These are phyloP conservation scores for Volucella zonaria DNA, from an alignment of 2,888 invertebrate genomes.

Conservation along the genomic window DNA sequence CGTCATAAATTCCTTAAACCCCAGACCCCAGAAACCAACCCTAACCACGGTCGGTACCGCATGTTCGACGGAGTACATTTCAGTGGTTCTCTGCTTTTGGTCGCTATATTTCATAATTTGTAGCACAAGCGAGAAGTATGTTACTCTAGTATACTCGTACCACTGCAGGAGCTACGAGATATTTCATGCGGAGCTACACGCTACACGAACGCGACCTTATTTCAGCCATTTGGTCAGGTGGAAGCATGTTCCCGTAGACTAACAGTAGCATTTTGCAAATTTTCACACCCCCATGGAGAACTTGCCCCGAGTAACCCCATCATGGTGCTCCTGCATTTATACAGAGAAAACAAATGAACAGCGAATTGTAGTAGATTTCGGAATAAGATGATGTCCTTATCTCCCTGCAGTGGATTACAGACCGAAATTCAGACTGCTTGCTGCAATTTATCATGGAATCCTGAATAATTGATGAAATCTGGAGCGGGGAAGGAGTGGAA, in stretches of 20 bases:
- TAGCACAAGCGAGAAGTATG: slow-evolving; percentile 25
- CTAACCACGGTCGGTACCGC: neutral
- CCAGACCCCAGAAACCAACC: slow-evolving; percentile 17
- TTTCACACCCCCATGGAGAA: neutral
- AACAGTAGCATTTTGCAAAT: slow-evolving; percentile 21
- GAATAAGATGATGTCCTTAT: slow-evolving; percentile 58
- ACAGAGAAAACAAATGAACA: slow-evolving; percentile 33
- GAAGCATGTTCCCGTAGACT: slow-evolving; percentile 45
- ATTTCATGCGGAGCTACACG: slow-evolving; percentile 26
- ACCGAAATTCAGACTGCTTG: slow-evolving; percentile 21
- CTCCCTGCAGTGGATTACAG: slow-evolving; percentile 66
- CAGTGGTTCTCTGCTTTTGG: slow-evolving; percentile 27
- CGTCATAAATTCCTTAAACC: slow-evolving; percentile 2
- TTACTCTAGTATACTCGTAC: no score
- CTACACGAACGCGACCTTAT: slow-evolving; percentile 31
- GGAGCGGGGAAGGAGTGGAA: slow-evolving; percentile 3
- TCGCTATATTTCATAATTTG: slow-evolving; percentile 67
- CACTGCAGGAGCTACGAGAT: neutral
- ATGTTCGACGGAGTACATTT: neutral
- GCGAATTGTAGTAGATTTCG: slow-evolving; percentile 38
- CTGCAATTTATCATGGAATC: slow-evolving; percentile 68
- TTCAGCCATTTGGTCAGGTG: slow-evolving; percentile 52
- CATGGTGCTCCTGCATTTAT: neutral
- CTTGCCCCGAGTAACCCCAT: neutral
- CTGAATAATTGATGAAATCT: slow-evolving; percentile 73